Evolutionary conservation across 2,113 vertebrate genomes (phyloP), one percentile per base, ranked within the genome.

Genomic region (Semicossyphus pulcher): DNA sequence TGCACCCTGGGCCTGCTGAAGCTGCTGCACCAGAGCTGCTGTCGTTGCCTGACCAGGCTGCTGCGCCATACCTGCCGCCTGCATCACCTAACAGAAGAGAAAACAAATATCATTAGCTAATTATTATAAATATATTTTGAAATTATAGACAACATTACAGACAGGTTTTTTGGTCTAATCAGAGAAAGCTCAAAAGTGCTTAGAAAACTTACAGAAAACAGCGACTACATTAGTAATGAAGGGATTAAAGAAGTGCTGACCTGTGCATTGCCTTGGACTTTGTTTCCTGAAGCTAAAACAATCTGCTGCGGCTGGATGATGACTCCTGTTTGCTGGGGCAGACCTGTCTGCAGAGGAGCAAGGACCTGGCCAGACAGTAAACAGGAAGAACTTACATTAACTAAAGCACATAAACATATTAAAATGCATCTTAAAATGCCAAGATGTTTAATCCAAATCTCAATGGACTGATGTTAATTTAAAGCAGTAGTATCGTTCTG

Each of bases 281-380:
- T 99, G 89, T 97, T 99, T 86, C 96, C 97, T 54, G 88, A 63
- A 72, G 97, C 95, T 84, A 99, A 95, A 79, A 99, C 95, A 67
- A 99, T 97, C 93, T 99, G 98, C 88, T 97, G 98, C 3, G 97
- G 98, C 91, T 99, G 98, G 81, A 99, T 99, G 91, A 99, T 99
- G 76, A 99, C 98, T 69, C 98, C 98, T 0, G 97, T 95, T 87
- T 99, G 97, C 90, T 97, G 97, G 31, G 97, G 86, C 72, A 99
- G 93, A 10, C 95, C 95, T 89, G 96, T 96, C 83, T 96, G 97
- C 66, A 99, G 90, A 78, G 98, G 97, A 82, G 96, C 88, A 87
- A 99, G 89, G 67, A 99, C 96, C 98, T 99, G 49, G 16, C 80
- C 48, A 65, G n/a, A 74, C 23, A 37, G n/a, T 12, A 10, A 26